These are phyloP conservation scores for Theristicus caerulescens DNA, from an alignment of 2,113 vertebrate genomes.

Conservation along the genomic window DNA sequence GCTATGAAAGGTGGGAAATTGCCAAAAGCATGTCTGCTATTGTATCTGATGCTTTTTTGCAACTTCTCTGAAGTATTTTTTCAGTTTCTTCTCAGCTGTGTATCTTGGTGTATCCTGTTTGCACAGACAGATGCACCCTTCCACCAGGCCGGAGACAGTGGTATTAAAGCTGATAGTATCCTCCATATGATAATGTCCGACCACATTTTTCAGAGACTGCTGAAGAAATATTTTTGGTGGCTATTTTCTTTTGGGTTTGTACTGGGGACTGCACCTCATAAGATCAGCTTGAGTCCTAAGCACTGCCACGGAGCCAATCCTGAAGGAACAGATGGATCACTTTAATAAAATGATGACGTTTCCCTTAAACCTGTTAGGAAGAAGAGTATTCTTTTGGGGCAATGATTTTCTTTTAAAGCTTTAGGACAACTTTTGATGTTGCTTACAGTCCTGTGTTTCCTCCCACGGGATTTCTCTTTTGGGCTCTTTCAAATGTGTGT, in stretches of 20 bases:
- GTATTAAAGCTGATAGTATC: neutral
- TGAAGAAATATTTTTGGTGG: neutral
- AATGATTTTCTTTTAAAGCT: neutral
- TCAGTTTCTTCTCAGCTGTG: neutral
- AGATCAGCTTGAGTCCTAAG: neutral
- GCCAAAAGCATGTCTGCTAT: neutral
- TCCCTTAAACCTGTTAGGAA: constrained; percentile 39
- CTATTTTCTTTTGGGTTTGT: constrained; percentile 3
- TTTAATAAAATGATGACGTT: constrained; percentile 55
- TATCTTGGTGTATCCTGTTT: neutral
- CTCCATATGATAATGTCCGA: neutral
- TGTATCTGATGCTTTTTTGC: neutral
- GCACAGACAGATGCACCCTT: neutral
- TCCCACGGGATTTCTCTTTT: constrained; percentile 8
- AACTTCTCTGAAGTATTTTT: neutral
- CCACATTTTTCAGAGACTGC: neutral
- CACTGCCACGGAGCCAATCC: neutral
- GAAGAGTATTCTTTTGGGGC: neutral
- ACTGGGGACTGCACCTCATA: neutral
- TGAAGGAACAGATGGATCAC: constrained; percentile 15
- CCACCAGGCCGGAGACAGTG: neutral
- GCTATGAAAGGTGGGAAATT: neutral
- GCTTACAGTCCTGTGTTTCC: neutral
- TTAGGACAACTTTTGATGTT: neutral
- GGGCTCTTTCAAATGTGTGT: neutral